Evolutionary conservation across 1,140 invertebrate genomes (phyloP).

Genomic region (honey bee (Apis mellifera)): Amel_HAv3.1 CM009932.2:4598501-4599000

Average conservation of each 20-base stretch:
- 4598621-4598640: background rate
- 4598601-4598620: background rate
- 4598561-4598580: background rate
- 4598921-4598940: background rate
- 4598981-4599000: background rate
- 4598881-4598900: background rate
- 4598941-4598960: too few relatives aligned
- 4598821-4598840: background rate
- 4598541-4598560: background rate
- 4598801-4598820: background rate
- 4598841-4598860: background rate
- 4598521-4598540: slow-evolving; percentile 1
- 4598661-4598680: background rate
- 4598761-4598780: background rate
- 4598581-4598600: background rate
- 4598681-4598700: background rate
- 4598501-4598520: slow-evolving; percentile 7
- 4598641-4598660: slow-evolving; percentile 27
- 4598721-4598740: background rate
- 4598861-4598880: background rate
- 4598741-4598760: slow-evolving; percentile 3
- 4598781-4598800: background rate
- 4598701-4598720: slow-evolving; percentile 26
- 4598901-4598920: background rate
- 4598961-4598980: too few relatives aligned